phyloP scores from a whole-genome alignment of 2,113 vertebrate genomes.

The Cyprinus carpio region DNA sequence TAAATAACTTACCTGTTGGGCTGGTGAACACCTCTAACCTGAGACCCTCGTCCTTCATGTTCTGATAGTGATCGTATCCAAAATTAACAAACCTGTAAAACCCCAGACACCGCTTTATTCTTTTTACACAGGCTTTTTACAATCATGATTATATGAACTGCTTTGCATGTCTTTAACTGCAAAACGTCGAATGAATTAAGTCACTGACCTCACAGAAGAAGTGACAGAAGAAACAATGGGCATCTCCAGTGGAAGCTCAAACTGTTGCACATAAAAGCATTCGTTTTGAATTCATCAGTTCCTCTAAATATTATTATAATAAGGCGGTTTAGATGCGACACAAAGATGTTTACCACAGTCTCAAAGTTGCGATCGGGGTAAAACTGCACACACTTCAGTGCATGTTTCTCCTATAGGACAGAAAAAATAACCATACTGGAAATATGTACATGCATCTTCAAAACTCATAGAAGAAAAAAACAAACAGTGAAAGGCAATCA shows the following conservation, averaged over 20 bases:
- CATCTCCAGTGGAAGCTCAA: conserved; percentile 72
- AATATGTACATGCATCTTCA: too few species aligned
- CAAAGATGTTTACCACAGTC: conserved; percentile 79
- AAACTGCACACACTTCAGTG: conserved; percentile 91
- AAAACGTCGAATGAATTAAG: background rate
- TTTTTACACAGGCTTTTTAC: background rate
- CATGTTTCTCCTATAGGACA: conserved; percentile 76
- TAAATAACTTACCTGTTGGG: conserved; percentile 77
- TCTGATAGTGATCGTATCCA: conserved; percentile 79
- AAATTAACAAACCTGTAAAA: conserved; percentile 84
- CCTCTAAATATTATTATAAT: background rate
- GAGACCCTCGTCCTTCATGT: conserved; percentile 64
- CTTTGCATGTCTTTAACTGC: background rate
- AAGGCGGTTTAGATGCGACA: background rate
- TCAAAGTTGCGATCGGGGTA: conserved; percentile 79
- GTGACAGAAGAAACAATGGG: conserved; percentile 61
- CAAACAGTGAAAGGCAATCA: too few species aligned
- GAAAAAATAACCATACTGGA: background rate
- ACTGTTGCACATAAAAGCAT: conserved; percentile 60
- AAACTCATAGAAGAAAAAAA: too few species aligned
- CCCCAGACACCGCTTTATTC: background rate
- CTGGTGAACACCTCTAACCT: conserved; percentile 85
- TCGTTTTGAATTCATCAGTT: background rate
- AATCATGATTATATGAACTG: background rate
- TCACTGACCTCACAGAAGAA: conserved; percentile 60